Evolutionary conservation across 1,140 invertebrate genomes (phyloP).

Genomic region (Drosophila chauvacae): DNA sequence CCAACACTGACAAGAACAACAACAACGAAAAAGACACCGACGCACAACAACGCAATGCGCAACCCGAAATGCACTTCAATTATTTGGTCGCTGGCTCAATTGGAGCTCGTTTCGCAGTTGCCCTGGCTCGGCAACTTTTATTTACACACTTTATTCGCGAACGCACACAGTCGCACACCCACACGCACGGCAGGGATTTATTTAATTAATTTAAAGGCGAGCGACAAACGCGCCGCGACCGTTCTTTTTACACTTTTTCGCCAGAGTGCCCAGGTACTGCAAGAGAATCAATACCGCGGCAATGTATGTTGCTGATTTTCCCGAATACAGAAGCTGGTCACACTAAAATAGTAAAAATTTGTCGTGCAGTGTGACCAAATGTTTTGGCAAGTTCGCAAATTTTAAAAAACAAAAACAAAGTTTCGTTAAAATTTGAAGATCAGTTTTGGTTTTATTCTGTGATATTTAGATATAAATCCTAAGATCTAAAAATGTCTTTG

Average conservation of each 20-base stretch:
- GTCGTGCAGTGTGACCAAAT: not conserved
- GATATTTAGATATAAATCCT: not conserved
- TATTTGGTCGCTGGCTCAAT: constrained; percentile 20
- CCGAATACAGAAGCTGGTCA: not conserved
- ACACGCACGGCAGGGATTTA: constrained; percentile 6
- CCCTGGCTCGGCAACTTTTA: constrained; percentile 13
- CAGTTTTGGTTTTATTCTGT: not conserved
- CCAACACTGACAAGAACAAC: constrained; percentile 12
- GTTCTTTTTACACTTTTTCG: not conserved
- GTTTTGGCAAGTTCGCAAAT: not conserved
- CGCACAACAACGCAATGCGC: constrained; percentile 41
- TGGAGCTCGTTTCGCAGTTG: constrained; percentile 17
- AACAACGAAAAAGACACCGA: not conserved
- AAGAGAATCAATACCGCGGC: not conserved
- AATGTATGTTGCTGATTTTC: not conserved
- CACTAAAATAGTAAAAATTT: not conserved
- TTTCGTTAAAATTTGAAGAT: not conserved
- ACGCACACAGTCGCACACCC: constrained; percentile 26
- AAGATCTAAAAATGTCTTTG: not conserved
- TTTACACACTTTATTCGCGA: constrained; percentile 24
- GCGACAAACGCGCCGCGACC: not conserved
- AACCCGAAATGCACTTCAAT: constrained; percentile 37
- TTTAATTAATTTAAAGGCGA: constrained; percentile 21
- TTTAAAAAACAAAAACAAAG: not conserved
- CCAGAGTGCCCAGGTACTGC: not conserved